Percentiles rank a stretch among this genome's conserved stretches.
Conservation (phyloP, 1,140 invertebrate species). For the Bombus polaris region DNA sequence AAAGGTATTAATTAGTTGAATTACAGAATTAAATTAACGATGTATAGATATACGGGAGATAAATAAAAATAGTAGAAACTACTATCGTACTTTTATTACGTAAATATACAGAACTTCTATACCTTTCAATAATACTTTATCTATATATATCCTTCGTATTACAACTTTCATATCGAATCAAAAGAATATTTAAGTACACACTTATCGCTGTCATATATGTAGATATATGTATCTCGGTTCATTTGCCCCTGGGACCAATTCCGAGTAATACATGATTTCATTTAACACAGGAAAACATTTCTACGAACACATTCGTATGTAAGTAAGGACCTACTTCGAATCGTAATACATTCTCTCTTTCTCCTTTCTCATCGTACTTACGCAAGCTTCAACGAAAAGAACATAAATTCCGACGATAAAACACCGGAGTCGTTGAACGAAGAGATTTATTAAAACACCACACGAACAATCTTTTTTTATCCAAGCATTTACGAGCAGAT, state of each 20-base stretch:
- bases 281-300: too few species aligned
- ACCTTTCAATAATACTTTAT: background rate
- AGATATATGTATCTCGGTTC: background rate
- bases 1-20: too few species aligned
- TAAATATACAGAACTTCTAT: too few species aligned
- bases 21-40: too few species aligned
- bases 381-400: background rate
- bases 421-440: slow-evolving; percentile 22
- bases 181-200: background rate
- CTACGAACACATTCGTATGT: background rate
- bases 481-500: slow-evolving; percentile 4
- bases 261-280: background rate
- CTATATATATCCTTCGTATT: background rate
- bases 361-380: background rate
- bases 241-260: background rate
- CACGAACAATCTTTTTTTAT: background rate
- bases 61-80: background rate
- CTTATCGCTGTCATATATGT: background rate
- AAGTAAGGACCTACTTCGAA: background rate
- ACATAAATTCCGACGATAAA: background rate
- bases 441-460: slow-evolving; percentile 16
- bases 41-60: too few species aligned
- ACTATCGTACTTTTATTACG: too few species aligned
- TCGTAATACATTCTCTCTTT: background rate
- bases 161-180: background rate